Conservation (phyloP, 2,113 vertebrate species). For the Bos javanicus region DNA sequence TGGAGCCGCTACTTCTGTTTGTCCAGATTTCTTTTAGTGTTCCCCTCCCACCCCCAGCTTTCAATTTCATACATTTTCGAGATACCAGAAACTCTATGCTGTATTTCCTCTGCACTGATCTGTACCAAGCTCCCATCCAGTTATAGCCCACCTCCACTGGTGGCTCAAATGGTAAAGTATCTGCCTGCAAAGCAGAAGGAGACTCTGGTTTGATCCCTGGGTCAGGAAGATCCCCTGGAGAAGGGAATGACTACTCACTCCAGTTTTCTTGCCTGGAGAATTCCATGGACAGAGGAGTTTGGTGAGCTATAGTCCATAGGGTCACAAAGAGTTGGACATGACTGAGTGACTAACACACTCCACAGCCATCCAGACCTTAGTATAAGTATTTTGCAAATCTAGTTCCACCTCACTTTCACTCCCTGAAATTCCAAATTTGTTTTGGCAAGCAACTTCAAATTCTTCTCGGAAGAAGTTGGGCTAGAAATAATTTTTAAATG, state of each 20-base stretch:
- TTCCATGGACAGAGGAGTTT: not conserved
- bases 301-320: not conserved
- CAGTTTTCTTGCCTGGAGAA: not conserved
- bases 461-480: not conserved
- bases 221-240: not conserved
- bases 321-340: not conserved
- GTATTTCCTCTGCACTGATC: not conserved
- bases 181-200: not conserved
- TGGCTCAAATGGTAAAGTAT: not conserved
- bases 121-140: not conserved
- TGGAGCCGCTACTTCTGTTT: not conserved
- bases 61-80: not conserved
- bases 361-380: not conserved
- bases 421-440: not conserved
- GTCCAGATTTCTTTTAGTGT: not conserved
- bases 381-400: not conserved
- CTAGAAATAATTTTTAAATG: not conserved
- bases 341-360: not conserved
- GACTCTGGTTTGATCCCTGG: not conserved
- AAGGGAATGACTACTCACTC: not conserved
- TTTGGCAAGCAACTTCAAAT: not conserved
- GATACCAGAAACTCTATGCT: not conserved
- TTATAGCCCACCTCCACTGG: not conserved
- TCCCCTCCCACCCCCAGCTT: not conserved
- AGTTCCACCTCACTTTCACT: not conserved